Percentiles rank a stretch among this genome's conserved stretches.
Evolutionary conservation across 2,888 invertebrate species (phyloP).

Genomic region (Rhyacophila evoluta): DNA sequence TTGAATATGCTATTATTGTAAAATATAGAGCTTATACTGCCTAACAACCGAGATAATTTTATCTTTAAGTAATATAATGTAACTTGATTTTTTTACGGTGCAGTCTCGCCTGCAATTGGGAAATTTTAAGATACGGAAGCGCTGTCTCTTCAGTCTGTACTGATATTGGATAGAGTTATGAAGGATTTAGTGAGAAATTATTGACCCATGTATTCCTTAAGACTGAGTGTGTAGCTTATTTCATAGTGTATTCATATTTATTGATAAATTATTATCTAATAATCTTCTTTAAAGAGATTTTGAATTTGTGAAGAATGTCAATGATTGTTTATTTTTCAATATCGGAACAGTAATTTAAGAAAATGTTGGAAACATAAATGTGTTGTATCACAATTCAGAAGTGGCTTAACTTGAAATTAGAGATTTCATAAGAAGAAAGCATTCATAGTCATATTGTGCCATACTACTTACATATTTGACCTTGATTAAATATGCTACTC

Average conservation of each 20-base stretch:
- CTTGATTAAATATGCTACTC: no score
- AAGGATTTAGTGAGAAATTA: constrained; percentile 1
- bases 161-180: not conserved
- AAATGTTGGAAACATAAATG: no score
- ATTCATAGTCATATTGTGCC: no score
- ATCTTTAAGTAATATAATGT: not conserved
- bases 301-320: not conserved
- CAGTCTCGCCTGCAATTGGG: not conserved
- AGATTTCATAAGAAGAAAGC: no score
- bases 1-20: not conserved
- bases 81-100: not conserved
- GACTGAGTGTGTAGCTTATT: constrained; percentile 5
- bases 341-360: not conserved
- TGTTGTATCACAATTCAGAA: no score
- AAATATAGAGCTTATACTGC: constrained; percentile 22
- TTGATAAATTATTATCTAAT: not conserved
- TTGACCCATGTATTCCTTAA: constrained; percentile 19
- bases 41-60: not conserved
- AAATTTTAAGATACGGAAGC: not conserved
- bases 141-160: not conserved
- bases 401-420: no score
- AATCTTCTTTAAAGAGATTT: not conserved
- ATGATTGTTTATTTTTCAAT: not conserved
- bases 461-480: no score
- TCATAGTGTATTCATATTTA: not conserved